Evolutionary conservation across 2,888 invertebrate genomes (phyloP).

Genomic region (Dione vanillae): DNA sequence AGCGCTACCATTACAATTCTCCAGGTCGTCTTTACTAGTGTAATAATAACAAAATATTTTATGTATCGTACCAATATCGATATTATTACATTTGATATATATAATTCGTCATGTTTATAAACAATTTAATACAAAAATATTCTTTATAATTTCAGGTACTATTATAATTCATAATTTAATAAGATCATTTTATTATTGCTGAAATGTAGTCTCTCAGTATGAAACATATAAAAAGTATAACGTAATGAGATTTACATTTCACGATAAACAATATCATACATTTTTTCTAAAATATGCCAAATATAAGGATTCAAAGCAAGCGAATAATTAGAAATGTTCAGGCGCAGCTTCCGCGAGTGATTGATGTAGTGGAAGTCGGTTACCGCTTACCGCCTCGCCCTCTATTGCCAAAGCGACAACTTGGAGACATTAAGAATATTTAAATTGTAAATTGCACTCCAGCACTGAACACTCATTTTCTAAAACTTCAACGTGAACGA

Average conservation of each 20-base stretch:
- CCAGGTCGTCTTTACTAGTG: not conserved
- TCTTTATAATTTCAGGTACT: not conserved
- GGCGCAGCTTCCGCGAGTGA: slow-evolving; percentile 81
- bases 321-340: slow-evolving; percentile 83
- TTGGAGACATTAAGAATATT: slow-evolving; percentile 83
- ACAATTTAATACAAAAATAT: not conserved
- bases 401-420: slow-evolving; percentile 65
- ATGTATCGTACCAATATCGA: not conserved
- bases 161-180: not conserved
- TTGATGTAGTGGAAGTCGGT: slow-evolving; percentile 82
- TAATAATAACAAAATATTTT: slow-evolving; percentile 4
- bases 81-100: too few relatives aligned
- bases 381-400: slow-evolving; percentile 51
- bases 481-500: slow-evolving; percentile 62
- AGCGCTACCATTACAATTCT: slow-evolving; percentile 18
- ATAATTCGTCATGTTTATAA: not conserved
- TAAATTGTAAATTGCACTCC: slow-evolving; percentile 82
- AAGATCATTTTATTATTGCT: not conserved
- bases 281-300: slow-evolving; percentile 26
- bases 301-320: slow-evolving; percentile 47
- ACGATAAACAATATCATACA: not conserved
- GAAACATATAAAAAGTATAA: too few relatives aligned
- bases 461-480: slow-evolving; percentile 82
- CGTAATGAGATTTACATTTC: not conserved
- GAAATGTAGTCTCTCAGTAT: too few relatives aligned